Evolutionary conservation across 2,888 invertebrate species (phyloP).

Genomic region (Cosmia trapezina): DNA sequence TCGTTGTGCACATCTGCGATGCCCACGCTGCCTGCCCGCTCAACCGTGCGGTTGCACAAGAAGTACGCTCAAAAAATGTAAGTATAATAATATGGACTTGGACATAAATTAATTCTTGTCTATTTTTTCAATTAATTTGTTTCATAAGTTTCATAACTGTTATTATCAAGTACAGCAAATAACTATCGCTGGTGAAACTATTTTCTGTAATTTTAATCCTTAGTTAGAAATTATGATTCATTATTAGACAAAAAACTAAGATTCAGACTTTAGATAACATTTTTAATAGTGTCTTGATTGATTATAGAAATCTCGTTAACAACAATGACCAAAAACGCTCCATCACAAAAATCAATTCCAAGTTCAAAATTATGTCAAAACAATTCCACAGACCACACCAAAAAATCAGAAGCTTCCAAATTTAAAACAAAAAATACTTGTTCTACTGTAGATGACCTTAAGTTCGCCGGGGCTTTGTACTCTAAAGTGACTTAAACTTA

Average conservation of each 20-base stretch:
- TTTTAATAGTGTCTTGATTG: no score
- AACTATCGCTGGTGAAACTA: not conserved
- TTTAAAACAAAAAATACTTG: slow-evolving; percentile 16
- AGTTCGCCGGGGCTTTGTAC: slow-evolving; percentile 56
- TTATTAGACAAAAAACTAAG: not conserved
- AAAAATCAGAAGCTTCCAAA: slow-evolving; percentile 21
- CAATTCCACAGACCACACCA: slow-evolving; percentile 18
- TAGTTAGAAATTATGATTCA: not conserved
- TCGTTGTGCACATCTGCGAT: slow-evolving; percentile 68
- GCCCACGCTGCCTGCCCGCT: slow-evolving; percentile 67
- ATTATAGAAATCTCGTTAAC: not conserved
- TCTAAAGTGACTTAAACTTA: slow-evolving; percentile 49
- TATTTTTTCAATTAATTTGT: slow-evolving; percentile 38
- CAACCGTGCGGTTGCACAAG: slow-evolving; percentile 64
- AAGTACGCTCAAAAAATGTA: slow-evolving; percentile 54
- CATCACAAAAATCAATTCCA: slow-evolving; percentile 14
- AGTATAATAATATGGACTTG: slow-evolving; percentile 30
- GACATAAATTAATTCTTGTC: slow-evolving; percentile 53
- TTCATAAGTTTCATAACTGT: slow-evolving; percentile 35
- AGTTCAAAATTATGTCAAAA: slow-evolving; percentile 36
- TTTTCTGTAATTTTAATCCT: not conserved
- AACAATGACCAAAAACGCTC: not conserved
- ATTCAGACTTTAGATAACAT: no score
- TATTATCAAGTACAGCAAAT: slow-evolving; percentile 6
- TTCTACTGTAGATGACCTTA: slow-evolving; percentile 46